A percentile compares a stretch with the other conserved stretches of the same genome.
phyloP scores from a whole-genome alignment of 2,888 invertebrate species.

The Lasioglossum figueresi region DNA sequence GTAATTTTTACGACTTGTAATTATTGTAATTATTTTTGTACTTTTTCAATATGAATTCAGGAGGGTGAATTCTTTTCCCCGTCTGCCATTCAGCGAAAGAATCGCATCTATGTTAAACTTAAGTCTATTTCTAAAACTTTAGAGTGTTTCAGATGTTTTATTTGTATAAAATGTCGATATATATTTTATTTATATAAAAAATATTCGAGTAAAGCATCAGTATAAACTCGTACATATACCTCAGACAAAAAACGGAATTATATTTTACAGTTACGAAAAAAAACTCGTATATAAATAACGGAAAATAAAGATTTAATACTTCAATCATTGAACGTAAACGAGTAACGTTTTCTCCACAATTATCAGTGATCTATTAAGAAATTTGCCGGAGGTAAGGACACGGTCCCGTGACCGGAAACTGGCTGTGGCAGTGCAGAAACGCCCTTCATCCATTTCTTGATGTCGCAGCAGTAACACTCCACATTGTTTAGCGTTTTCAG shows the following conservation, averaged over 20 bases:
- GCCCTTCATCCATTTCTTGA: conserved; percentile 86
- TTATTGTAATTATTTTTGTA: background rate
- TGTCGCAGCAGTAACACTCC: conserved; percentile 88
- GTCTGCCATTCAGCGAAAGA: background rate
- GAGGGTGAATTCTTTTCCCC: background rate
- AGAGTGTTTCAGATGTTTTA: background rate
- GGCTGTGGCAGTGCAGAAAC: conserved; percentile 87
- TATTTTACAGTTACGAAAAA: conserved; percentile 14
- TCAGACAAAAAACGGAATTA: background rate
- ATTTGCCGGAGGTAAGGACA: conserved; percentile 84
- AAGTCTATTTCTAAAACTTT: background rate
- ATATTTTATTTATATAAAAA: conserved; percentile 17
- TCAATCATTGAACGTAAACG: background rate
- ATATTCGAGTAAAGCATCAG: background rate
- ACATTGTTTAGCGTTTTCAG: conserved; percentile 88
- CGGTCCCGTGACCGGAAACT: conserved; percentile 86
- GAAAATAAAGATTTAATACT: conserved; percentile 20
- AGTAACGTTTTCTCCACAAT: conserved; percentile 15
- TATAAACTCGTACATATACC: conserved; percentile 21
- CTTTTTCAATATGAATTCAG: background rate
- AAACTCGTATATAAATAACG: conserved; percentile 14
- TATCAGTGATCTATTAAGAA: conserved; percentile 52
- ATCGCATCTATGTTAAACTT: background rate
- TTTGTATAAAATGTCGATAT: background rate
- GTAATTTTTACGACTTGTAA: background rate